phyloP scores from a whole-genome alignment of 2,888 invertebrate species.

The Drosophila melanosoma region DNA sequence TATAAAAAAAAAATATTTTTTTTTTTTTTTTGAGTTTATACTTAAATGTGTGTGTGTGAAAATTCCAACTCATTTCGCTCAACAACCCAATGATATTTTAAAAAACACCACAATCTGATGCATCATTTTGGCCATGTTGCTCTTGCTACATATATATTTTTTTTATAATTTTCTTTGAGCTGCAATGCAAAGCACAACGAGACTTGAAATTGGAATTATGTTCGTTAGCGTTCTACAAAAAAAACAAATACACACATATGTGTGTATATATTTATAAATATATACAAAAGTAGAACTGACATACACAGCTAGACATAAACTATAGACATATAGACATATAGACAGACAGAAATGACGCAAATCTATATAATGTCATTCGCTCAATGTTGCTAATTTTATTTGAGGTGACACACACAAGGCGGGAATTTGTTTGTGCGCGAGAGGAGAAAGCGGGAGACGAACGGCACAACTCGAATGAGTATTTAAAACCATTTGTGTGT shows the following conservation, averaged over 20 bases:
- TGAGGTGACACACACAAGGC: slow-evolving; percentile 81
- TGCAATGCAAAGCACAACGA: slow-evolving; percentile 32
- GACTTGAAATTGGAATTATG: slow-evolving; percentile 46
- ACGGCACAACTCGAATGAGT: slow-evolving; percentile 33
- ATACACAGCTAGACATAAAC: slow-evolving; percentile 11
- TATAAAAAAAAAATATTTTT: background rate
- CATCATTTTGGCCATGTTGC: slow-evolving; percentile 24
- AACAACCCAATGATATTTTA: slow-evolving; percentile 1
- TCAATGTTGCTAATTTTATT: slow-evolving; percentile 81
- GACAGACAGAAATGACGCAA: slow-evolving; percentile 71
- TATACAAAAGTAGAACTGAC: background rate
- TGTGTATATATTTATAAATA: background rate
- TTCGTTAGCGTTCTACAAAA: slow-evolving; percentile 33
- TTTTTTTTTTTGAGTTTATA: background rate
- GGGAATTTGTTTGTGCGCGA: slow-evolving; percentile 59
- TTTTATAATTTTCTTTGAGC: slow-evolving; percentile 32
- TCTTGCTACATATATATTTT: slow-evolving; percentile 1
- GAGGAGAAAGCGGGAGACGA: slow-evolving; percentile 12
- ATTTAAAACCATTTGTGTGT: slow-evolving; percentile 19
- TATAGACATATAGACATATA: background rate
- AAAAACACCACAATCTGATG: slow-evolving; percentile 7
- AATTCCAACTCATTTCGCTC: slow-evolving; percentile 24
- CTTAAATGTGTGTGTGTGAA: background rate
- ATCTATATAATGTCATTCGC: slow-evolving; percentile 75
- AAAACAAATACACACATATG: slow-evolving; percentile 14